These are phyloP conservation scores for Lydus trimaculatus DNA, from an alignment of 2,888 invertebrate genomes.

Conservation along the genomic window DNA sequence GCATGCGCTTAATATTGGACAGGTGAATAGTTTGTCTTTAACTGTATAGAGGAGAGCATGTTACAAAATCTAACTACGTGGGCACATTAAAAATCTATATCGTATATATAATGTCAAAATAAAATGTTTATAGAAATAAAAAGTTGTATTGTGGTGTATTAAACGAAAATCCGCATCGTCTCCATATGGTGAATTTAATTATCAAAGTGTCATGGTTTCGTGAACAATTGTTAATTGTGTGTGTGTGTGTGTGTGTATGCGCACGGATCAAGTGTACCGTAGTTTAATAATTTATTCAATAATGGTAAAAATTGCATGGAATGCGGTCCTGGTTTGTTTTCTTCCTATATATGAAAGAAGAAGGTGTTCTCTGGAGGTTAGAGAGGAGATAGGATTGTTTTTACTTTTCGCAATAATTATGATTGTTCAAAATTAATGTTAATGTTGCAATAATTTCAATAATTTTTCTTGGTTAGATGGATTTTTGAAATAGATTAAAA, in stretches of 20 bases:
- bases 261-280: conserved; percentile 34
- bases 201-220: conserved; percentile 44
- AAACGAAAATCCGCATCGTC: conserved; percentile 23
- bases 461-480: not conserved
- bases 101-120: conserved; percentile 10
- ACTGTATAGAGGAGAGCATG: conserved; percentile 45
- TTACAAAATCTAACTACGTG: conserved; percentile 45
- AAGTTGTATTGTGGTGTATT: conserved; percentile 17
- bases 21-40: conserved; percentile 48
- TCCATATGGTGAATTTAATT: conserved; percentile 51
- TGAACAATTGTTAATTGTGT: conserved; percentile 35
- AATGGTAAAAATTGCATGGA: conserved; percentile 34
- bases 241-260: too few relatives aligned
- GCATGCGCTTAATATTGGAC: conserved; percentile 40
- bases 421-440: not conserved
- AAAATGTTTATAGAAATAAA: conserved; percentile 23
- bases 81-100: conserved; percentile 34
- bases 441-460: conserved; percentile 7
- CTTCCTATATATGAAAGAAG: conserved; percentile 1
- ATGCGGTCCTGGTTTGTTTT: conserved; percentile 35
- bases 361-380: conserved; percentile 16
- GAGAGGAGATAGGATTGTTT: not conserved
- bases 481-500: conserved; percentile 5
- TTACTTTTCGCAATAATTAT: not conserved
- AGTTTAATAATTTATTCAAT: conserved; percentile 35